Evolutionary conservation across 2,797 vertebrate species (phyloP).

Genomic region (Gambelia wislizenii): DNA sequence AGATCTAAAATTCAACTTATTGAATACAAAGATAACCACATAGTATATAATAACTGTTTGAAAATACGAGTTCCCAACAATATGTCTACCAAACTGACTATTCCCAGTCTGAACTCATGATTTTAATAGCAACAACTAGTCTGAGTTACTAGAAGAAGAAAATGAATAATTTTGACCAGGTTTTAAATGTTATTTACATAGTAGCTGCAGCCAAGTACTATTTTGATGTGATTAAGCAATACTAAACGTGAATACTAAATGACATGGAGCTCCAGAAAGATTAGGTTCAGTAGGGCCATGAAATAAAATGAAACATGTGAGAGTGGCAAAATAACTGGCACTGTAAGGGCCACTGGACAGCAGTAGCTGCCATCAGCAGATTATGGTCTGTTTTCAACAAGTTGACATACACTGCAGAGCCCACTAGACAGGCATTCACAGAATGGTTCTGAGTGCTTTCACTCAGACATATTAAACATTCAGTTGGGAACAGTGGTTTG

Average conservation of each 20-base stretch:
- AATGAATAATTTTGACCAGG: neutral
- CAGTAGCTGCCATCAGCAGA: constrained; percentile 38
- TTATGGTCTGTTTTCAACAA: neutral
- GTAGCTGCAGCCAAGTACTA: neutral
- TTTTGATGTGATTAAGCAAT: neutral
- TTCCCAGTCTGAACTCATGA: constrained; percentile 29
- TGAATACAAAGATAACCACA: fast-evolving
- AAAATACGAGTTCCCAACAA: constrained; percentile 5
- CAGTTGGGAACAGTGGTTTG: constrained; percentile 71
- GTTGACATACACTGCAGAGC: constrained; percentile 30
- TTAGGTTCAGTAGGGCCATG: neutral
- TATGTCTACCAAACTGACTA: constrained; percentile 21
- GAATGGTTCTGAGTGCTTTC: constrained; percentile 63
- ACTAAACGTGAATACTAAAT: neutral
- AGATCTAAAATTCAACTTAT: constrained; percentile 1
- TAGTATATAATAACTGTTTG: neutral
- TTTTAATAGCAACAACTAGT: constrained; percentile 18
- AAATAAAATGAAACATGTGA: neutral
- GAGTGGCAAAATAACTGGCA: neutral
- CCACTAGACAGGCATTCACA: constrained; percentile 63
- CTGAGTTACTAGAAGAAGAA: constrained; percentile 17
- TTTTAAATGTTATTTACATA: constrained; percentile 8
- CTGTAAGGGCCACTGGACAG: neutral
- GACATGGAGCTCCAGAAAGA: neutral
- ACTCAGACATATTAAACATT: constrained; percentile 66